Percentiles rank a stretch among this genome's conserved stretches.
Evolutionary conservation across 2,888 invertebrate genomes (phyloP).

Genomic region (Molanna angustata): DNA sequence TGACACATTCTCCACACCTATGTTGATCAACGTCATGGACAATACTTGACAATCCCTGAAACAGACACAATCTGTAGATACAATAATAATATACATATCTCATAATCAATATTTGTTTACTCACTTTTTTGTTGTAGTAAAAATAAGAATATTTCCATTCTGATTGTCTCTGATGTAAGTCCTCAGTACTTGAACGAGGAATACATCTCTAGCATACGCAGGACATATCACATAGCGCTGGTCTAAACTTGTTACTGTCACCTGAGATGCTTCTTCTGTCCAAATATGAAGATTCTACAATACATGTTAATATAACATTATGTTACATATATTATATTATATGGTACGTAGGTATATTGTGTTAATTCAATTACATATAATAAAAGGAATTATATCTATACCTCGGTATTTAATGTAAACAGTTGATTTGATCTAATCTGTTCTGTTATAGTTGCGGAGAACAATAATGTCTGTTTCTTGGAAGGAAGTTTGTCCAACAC

Average conservation of each 20-base stretch:
- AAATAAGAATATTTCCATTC: slow-evolving; percentile 86
- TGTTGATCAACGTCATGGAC: slow-evolving; percentile 82
- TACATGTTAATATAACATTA: slow-evolving; percentile 38
- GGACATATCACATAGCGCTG: slow-evolving; percentile 92
- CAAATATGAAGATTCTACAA: slow-evolving; percentile 52
- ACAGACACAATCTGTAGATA: slow-evolving; percentile 5
- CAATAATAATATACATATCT: background rate
- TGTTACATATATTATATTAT: too few species aligned
- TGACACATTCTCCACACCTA: slow-evolving; percentile 86
- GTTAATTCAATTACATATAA: too few species aligned
- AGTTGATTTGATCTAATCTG: slow-evolving; percentile 67
- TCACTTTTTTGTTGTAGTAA: slow-evolving; percentile 94
- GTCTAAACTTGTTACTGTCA: slow-evolving; percentile 86
- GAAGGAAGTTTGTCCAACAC: slow-evolving; percentile 76
- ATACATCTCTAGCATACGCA: slow-evolving; percentile 87
- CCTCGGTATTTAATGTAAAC: slow-evolving; percentile 59
- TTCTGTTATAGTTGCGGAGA: slow-evolving; percentile 95
- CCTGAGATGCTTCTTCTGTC: slow-evolving; percentile 69
- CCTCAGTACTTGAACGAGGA: slow-evolving; percentile 78
- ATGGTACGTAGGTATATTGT: too few species aligned
- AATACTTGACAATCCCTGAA: slow-evolving; percentile 84
- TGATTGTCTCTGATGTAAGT: slow-evolving; percentile 71
- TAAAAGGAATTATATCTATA: too few species aligned
- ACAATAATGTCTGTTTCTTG: slow-evolving; percentile 82
- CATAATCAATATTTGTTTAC: slow-evolving; percentile 37